Conservation (phyloP, 2,113 vertebrate genomes). For the Aptenodytes forsteri region DNA sequence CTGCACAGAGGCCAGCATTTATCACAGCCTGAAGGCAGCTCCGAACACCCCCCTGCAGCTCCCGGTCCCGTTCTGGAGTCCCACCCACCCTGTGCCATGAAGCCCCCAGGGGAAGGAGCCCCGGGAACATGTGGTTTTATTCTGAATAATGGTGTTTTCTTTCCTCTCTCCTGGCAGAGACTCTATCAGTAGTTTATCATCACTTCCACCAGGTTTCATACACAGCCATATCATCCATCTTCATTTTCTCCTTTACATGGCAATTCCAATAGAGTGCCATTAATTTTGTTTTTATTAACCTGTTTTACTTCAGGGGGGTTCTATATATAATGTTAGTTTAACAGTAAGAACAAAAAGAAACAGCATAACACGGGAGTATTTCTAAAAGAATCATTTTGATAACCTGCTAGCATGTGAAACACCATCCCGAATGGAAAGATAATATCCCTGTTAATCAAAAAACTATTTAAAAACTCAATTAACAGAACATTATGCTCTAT, state of each 20-base stretch:
- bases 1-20: neutral
- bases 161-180: conserved; percentile 1
- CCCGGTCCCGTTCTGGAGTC: neutral
- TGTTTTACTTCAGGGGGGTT: neutral
- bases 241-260: conserved; percentile 58
- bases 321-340: conserved; percentile 8
- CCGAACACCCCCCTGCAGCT: neutral
- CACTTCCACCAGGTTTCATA: conserved; percentile 50
- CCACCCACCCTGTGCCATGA: neutral
- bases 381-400: conserved; percentile 54
- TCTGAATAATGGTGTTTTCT: conserved; percentile 44
- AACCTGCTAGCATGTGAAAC: conserved; percentile 59
- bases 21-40: conserved; percentile 13
- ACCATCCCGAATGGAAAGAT: conserved; percentile 69
- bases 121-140: neutral
- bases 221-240: conserved; percentile 61
- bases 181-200: conserved; percentile 55
- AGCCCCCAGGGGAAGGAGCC: neutral
- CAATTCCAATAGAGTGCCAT: conserved; percentile 47
- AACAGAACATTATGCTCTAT: conserved; percentile 76
- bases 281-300: conserved; percentile 64
- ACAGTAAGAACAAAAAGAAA: conserved; percentile 20
- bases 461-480: conserved; percentile 84
- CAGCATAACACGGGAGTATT: neutral
- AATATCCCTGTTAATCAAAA: conserved; percentile 81